Evolutionary conservation across 2,113 vertebrate species (phyloP).

Genomic region (Spermophilus dauricus): DNA sequence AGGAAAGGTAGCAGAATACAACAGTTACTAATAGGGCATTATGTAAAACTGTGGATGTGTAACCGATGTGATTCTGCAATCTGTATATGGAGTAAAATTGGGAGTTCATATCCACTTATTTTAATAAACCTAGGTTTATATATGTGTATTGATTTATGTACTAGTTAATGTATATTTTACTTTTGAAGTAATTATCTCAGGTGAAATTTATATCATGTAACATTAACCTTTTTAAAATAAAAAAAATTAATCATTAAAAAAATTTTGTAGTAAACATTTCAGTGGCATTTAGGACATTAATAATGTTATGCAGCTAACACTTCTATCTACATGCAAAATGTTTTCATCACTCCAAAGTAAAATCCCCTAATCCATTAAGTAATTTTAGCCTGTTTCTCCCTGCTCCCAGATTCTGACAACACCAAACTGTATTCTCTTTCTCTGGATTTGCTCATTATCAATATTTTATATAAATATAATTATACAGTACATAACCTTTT

Average conservation of each 20-base stretch:
- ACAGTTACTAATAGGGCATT: no score
- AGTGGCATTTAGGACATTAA: neutral
- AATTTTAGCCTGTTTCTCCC: neutral
- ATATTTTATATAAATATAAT: neutral
- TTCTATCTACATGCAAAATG: neutral
- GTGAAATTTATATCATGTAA: neutral
- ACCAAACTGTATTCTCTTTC: neutral
- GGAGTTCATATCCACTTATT: neutral
- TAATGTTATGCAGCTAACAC: neutral
- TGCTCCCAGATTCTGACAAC: neutral
- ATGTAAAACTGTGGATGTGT: no score
- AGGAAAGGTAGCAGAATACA: no score
- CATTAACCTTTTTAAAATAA: neutral
- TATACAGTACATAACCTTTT: neutral
- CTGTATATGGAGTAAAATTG: no score
- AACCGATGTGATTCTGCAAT: no score
- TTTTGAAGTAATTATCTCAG: neutral
- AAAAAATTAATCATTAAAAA: neutral
- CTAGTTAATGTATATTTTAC: neutral
- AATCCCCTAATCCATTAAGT: neutral
- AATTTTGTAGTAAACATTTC: neutral
- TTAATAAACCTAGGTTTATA: neutral
- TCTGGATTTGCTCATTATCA: neutral
- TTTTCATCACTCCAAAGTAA: neutral
- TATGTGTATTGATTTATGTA: neutral